Conservation (phyloP, 2,888 invertebrate genomes). For the Chloromyia formosa region DNA sequence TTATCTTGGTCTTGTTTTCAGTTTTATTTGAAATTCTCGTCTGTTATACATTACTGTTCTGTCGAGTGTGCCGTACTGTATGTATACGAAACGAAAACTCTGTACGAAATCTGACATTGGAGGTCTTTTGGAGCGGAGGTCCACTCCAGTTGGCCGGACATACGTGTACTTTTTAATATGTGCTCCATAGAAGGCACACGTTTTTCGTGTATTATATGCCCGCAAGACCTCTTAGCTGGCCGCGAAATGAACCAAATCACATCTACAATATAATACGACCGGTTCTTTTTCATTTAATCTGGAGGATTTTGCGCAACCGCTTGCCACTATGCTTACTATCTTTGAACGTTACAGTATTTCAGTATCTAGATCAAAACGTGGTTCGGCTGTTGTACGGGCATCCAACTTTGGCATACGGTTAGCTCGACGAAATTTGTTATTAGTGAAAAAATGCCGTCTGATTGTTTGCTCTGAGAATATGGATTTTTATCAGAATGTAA, state of each 20-base stretch:
- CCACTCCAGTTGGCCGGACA: constrained; percentile 40
- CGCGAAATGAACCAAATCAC: constrained; percentile 34
- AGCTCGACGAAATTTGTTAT: constrained; percentile 12
- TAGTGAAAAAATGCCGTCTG: not conserved
- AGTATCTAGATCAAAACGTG: constrained; percentile 49
- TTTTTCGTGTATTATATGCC: constrained; percentile 39
- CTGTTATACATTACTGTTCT: too few relatives aligned
- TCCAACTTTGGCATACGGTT: not conserved
- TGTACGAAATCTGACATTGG: constrained; percentile 36
- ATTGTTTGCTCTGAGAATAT: not conserved
- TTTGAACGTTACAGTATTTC: constrained; percentile 29
- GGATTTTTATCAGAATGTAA: not conserved
- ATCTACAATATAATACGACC: constrained; percentile 27
- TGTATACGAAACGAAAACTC: not conserved
- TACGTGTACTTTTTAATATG: constrained; percentile 33
- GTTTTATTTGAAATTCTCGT: not conserved
- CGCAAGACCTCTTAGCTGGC: constrained; percentile 34
- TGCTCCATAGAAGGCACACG: constrained; percentile 36
- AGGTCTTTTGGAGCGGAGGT: constrained; percentile 39
- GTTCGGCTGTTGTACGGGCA: constrained; percentile 26
- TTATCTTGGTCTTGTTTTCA: not conserved
- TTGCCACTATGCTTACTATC: not conserved
- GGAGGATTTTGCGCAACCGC: constrained; percentile 30
- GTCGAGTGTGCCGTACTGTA: too few relatives aligned
- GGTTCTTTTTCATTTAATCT: constrained; percentile 39